These are phyloP conservation scores for Graphium colonna DNA, from an alignment of 2,888 invertebrate genomes.

Conservation along the genomic window DNA sequence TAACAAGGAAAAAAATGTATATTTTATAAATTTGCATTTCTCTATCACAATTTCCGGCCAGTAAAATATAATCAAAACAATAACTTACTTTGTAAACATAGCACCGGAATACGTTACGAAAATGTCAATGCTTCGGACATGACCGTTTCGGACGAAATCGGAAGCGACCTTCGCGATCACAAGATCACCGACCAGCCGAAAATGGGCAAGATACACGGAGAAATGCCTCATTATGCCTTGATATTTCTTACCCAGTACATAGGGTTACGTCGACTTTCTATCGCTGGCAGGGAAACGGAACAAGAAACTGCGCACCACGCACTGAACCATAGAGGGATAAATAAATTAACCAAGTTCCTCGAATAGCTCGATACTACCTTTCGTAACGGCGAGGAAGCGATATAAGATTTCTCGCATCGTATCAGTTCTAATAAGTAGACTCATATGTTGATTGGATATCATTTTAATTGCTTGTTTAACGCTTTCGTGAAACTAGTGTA, in stretches of 20 bases:
- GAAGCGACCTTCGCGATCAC: conserved; percentile 1
- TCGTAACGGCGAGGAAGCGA: conserved; percentile 12
- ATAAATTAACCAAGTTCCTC: conserved; percentile 23
- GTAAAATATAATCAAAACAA: background rate
- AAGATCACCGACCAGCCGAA: background rate
- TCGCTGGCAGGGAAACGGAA: conserved; percentile 17
- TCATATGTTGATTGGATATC: background rate
- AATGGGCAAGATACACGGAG: background rate
- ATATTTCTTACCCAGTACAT: background rate
- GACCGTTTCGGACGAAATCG: conserved; percentile 9
- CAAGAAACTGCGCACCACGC: conserved; percentile 20
- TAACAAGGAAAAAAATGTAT: too few relatives aligned
- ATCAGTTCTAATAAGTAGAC: background rate
- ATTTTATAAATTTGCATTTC: too few relatives aligned
- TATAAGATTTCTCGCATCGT: conserved; percentile 11
- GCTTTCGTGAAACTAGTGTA: background rate
- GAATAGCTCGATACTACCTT: conserved; percentile 15
- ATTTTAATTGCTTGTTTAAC: background rate
- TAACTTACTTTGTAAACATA: background rate
- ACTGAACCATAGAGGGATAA: conserved; percentile 23
- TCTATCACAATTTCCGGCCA: too few relatives aligned
- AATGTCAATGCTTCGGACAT: conserved; percentile 6
- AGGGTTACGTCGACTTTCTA: conserved; percentile 15
- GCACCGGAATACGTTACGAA: conserved; percentile 1
- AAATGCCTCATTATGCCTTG: background rate